These are phyloP conservation scores for Patella depressa DNA, from an alignment of 2,888 invertebrate species.

Conservation along the genomic window DNA sequence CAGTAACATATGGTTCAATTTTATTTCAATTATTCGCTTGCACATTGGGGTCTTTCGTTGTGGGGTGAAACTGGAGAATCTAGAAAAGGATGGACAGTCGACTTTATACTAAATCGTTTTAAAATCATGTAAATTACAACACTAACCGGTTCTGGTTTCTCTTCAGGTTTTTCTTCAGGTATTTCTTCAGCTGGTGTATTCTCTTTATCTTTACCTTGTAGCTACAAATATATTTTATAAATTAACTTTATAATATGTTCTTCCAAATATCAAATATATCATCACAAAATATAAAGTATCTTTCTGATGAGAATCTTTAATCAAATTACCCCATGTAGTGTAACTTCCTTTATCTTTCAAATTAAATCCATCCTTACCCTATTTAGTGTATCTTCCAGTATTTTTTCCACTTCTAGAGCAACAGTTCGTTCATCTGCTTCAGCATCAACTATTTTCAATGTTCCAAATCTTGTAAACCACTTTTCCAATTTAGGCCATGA, in stretches of 20 bases:
- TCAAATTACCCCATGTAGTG: too few species aligned
- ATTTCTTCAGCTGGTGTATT: slow-evolving; percentile 19
- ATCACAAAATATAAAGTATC: neutral
- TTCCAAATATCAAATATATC: neutral
- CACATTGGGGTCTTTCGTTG: too few species aligned
- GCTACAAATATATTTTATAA: slow-evolving; percentile 35
- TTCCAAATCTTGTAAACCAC: slow-evolving; percentile 68
- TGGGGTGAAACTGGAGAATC: too few species aligned
- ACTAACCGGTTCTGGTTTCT: slow-evolving; percentile 16
- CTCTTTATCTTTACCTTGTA: slow-evolving; percentile 53
- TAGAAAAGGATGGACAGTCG: neutral
- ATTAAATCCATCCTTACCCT: slow-evolving; percentile 48
- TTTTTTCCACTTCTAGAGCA: slow-evolving; percentile 63
- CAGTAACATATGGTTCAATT: too few species aligned
- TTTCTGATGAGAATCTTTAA: too few species aligned
- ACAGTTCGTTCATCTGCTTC: slow-evolving; percentile 52
- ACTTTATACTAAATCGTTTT: neutral
- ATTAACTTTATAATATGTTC: neutral
- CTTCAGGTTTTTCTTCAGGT: slow-evolving; percentile 34
- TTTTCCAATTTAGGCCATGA: slow-evolving; percentile 69
- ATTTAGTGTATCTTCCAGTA: slow-evolving; percentile 65
- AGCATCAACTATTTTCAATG: slow-evolving; percentile 62
- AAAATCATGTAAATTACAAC: neutral
- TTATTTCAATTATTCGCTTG: too few species aligned
- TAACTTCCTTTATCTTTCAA: too few species aligned